Base-by-base conservation (phyloP, 1,140 invertebrate species). In the Geopemphigus sp. region DNA sequence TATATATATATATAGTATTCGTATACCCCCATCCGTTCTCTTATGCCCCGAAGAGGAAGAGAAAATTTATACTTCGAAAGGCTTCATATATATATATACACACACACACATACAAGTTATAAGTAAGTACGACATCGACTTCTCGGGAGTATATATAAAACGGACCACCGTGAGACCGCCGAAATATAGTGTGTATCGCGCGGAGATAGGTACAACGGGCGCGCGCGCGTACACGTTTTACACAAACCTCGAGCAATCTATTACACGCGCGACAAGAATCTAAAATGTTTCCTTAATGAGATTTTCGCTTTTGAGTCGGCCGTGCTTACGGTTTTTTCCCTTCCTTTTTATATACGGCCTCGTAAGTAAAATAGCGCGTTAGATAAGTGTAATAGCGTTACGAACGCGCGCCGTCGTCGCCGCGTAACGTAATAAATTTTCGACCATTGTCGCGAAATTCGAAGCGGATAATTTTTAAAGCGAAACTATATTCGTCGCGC, bases 271-370 rank as follows among this genome's bases (percentile, higher is more conserved):
- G 64, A 66, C 64, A 66, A 66, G 39, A 66, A 66, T 66, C 64
- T 66, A 66, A 66, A 66, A 66, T 66, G 64, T 66, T 66, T 66
- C 39, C 64, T 66, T 66, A 66, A 66, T 22, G 39, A 66, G 32
- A 66, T 66, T 47, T 66, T 66, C 64, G 11, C 39, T 66, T 39
- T 39, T n/a, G n/a, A 64, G 63, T 64, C 1, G 5, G 64, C 17
- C 61, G n/a, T 39, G 29, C 8, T 54, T 54, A 6, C 5, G 1
- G n/a, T 39, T 39, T n/a, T 64, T n/a, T 29, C 17, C 59, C 0
- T 19, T 19, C 32, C 32, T 39, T 39, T 39, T 39, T 39, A 39
- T 39, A 39, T 39, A 39, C 54, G 6, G n/a, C 32, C 39, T n/a
- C 61, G 12, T 45, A 66, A 66, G 32, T 39, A 39, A 39, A 39